Evolutionary conservation across 2,113 vertebrate genomes (phyloP).

Genomic region (zebrafish (Danio rerio)): DNA sequence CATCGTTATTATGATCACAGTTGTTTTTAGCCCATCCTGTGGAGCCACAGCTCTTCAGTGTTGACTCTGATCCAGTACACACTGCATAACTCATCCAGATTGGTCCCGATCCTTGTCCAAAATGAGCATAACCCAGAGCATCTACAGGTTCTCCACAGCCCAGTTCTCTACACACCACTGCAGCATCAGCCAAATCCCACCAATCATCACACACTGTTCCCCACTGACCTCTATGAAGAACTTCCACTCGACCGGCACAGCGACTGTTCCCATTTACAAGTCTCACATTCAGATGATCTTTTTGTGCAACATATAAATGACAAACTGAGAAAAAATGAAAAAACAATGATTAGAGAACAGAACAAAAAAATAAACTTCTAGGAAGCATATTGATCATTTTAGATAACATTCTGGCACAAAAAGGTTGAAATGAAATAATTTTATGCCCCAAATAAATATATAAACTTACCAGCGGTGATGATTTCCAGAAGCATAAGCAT

Average conservation of each 20-base stretch:
- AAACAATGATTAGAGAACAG: too few species aligned
- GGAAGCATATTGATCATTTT: too few species aligned
- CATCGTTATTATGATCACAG: background rate
- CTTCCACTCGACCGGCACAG: too few species aligned
- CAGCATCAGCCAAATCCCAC: conserved; percentile 19
- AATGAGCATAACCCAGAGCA: background rate
- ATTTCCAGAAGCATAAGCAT: conserved; percentile 20
- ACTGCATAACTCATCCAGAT: background rate
- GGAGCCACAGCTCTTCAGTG: conserved; percentile 1
- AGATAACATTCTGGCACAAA: too few species aligned
- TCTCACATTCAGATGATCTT: too few species aligned
- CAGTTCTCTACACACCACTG: conserved; percentile 45
- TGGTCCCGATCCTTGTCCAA: conserved; percentile 32
- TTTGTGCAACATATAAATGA: too few species aligned
- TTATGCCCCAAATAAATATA: background rate
- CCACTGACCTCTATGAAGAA: background rate
- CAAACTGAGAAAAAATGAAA: too few species aligned
- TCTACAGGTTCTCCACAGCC: conserved; percentile 24
- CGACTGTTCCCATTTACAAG: background rate
- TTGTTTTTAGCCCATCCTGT: background rate
- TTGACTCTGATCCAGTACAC: conserved; percentile 16
- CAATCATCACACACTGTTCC: conserved; percentile 34
- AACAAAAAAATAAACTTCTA: too few species aligned
- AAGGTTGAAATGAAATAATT: background rate
- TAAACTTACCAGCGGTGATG: conserved; percentile 26